Evolutionary conservation across 2,797 vertebrate genomes (phyloP), one percentile per base, ranked within the genome.

Genomic region (Amblyraja radiata): DNA sequence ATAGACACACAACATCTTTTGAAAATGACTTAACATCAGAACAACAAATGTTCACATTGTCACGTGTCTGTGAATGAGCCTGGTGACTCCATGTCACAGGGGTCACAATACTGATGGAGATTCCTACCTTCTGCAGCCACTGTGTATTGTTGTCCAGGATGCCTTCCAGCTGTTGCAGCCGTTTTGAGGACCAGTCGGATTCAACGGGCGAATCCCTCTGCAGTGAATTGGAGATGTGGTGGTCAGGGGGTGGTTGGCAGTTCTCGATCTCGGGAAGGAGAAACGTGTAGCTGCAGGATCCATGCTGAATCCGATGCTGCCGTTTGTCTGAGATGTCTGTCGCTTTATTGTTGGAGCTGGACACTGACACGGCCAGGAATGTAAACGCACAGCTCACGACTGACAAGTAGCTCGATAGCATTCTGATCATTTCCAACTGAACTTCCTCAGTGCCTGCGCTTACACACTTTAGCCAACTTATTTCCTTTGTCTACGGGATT

Each of bases 71-170:
- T 25, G 71, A 9, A 1, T 54, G 39, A n/a, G 71, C 6, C 28
- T n/a, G 14, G 58, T 10, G 9, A 28, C 6, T 21, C 16, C 14
- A 8, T 88, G 16, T 65, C 16, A 63, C 63, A 88, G 32, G 63
- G 21, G 32, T 1, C 6, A 8, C 32, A 65, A 28, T n/a, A 18
- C 10, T 25, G 1, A 2, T 1, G 11, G 77, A 9, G 80, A 93
- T 65, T 2, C 94, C 93, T 96, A 98, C 97, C 97, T 97, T 98
- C 94, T 96, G 97, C 86, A 98, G 95, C 97, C 97, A 97, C 94
- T 96, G 96, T 6, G 97, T 98, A 94, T 97, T 97, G 94, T 98
- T 98, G 95, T 97, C 97, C 94, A 96, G 96, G 63, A 96, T 95
- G 54, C 93, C 97, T 94, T 97, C 96, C 93, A 98, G 95, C 91